Evolutionary conservation across 2,888 invertebrate genomes (phyloP).

Genomic region (Nebria brevicollis): DNA sequence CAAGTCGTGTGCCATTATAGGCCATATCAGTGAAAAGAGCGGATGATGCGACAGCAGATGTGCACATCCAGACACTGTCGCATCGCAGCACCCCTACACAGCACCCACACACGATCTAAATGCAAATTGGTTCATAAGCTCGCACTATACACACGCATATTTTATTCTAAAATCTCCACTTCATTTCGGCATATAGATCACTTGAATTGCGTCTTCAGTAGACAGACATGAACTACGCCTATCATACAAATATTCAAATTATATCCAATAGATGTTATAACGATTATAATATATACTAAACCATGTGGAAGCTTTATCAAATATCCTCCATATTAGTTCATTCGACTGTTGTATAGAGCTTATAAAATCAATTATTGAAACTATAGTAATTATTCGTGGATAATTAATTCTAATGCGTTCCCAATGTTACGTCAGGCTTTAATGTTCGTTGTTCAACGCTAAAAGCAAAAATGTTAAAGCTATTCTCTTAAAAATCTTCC

Average conservation of each 20-base stretch:
- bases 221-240: slow-evolving; percentile 7
- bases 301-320: too few species aligned
- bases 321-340: too few species aligned
- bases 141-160: slow-evolving; percentile 43
- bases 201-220: slow-evolving; percentile 23
- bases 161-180: slow-evolving; percentile 37
- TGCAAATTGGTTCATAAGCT: slow-evolving; percentile 46
- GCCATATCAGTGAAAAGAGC: slow-evolving; percentile 14
- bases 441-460: too few species aligned
- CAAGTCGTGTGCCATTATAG: slow-evolving; percentile 14
- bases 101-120: slow-evolving; percentile 33
- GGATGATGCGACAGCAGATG: background rate
- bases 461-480: background rate
- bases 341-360: too few species aligned
- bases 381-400: too few species aligned
- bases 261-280: background rate
- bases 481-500: background rate
- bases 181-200: slow-evolving; percentile 28
- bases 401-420: too few species aligned
- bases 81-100: background rate
- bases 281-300: too few species aligned
- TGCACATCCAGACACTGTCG: background rate
- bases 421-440: too few species aligned
- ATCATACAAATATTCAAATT: slow-evolving; percentile 18
- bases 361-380: too few species aligned